Evolutionary conservation across 2,888 invertebrate species (phyloP), one percentile per base, ranked within the genome.

Genomic region (Lithophane leautieri): DNA sequence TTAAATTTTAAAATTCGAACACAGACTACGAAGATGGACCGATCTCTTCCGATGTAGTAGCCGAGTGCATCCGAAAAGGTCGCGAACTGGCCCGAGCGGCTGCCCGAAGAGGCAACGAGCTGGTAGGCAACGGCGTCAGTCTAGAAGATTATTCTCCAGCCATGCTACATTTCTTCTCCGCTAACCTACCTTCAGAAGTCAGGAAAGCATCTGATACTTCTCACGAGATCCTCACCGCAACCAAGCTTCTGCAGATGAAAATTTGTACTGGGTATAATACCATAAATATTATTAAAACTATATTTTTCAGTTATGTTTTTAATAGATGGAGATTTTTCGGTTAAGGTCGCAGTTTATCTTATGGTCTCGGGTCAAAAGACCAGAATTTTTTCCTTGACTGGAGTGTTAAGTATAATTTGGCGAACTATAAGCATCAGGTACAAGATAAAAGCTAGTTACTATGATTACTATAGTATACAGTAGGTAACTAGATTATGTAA

Each of bases 21-120:
- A 67, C 76, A 76, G 71, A 82, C 94, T 90, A 95, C 97, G 91
- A 97, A 94, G 89, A 97, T 95, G 93, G 93, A 96, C 89, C 96
- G 88, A 89, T 97, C 93, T 89, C 97, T 93, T 85, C 97, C 95
- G 89, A 97, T 93, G 89, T 98, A 97, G 97, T 95, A 12, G 87
- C 91, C 11, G 96, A 96, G 76, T 94, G 95, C 61, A 87, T 94
- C 11, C 91, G 92, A 77, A 91, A 93, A 28, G 96, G 95, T 0
- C 92, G 94, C 7, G 95, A 96, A 70, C 87, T 96, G 3, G 89
- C 94, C 66, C 89, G 91, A 68, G 93, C 94, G 0, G 92, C 95
- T 1, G 90, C 78, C n/a, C 88, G 90, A 66, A 91, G 95, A 14
- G 94, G 92, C 7, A 93, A 93, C 83, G 91, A 95, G 77, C 90